Conservation (phyloP, 1,140 invertebrate species). For the Aphis gossypii region DNA sequence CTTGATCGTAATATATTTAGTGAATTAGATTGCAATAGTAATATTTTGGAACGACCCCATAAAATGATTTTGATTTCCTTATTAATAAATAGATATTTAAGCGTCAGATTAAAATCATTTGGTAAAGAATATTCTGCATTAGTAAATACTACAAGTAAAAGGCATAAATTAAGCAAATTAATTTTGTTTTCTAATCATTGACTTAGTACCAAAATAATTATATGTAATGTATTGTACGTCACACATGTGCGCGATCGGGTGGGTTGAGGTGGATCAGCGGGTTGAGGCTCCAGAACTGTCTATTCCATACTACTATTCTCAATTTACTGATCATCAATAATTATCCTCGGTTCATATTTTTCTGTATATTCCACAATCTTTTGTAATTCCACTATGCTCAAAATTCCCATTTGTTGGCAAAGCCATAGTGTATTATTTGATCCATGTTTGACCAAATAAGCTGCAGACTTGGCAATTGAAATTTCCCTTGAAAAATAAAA, state of each 20-base stretch:
- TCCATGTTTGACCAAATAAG: neutral
- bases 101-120: neutral
- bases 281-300: no score
- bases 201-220: neutral
- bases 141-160: neutral
- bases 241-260: no score
- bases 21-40: neutral
- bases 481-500: neutral
- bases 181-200: conserved; percentile 17
- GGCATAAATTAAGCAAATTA: neutral
- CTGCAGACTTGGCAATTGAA: neutral
- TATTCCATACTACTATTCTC: no score
- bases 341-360: neutral
- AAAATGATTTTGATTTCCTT: no score
- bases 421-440: neutral
- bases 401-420: neutral
- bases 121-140: neutral
- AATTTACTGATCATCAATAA: no score
- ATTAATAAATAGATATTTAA: neutral
- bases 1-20: neutral
- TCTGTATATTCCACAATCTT: neutral
- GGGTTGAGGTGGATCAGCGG: no score
- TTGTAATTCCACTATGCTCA: neutral
- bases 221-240: no score
- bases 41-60: no score